Conservation (phyloP, 2,888 invertebrate species). For the Nephrotoma flavescens region DNA sequence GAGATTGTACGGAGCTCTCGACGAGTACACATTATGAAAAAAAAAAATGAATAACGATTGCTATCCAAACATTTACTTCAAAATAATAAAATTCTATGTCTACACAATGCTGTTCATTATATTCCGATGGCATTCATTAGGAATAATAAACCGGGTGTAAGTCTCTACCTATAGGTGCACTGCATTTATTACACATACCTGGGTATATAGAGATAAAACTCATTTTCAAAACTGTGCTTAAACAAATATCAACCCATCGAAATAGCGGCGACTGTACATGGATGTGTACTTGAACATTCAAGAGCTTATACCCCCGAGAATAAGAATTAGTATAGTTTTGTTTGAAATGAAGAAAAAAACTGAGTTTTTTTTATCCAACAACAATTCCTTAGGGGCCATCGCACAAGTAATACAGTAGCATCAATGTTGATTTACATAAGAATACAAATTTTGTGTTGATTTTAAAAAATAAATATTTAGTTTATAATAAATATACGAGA, state of each 20-base stretch:
- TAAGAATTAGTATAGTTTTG: not conserved
- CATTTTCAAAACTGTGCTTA: too few relatives aligned
- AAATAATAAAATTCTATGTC: not conserved
- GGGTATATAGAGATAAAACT: too few relatives aligned
- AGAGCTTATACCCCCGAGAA: not conserved
- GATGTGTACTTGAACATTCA: not conserved
- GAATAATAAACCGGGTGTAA: not conserved
- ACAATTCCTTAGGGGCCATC: not conserved
- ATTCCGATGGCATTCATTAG: not conserved
- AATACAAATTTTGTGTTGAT: not conserved
- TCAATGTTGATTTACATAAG: not conserved
- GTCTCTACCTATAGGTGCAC: too few relatives aligned
- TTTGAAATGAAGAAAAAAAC: not conserved
- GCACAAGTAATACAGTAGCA: not conserved
- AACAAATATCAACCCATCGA: not conserved
- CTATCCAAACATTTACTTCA: not conserved
- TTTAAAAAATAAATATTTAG: not conserved
- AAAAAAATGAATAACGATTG: not conserved
- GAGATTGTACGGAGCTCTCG: not conserved
- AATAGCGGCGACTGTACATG: not conserved
- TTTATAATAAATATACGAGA: not conserved
- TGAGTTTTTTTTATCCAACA: not conserved
- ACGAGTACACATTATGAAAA: not conserved
- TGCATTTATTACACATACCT: too few relatives aligned
- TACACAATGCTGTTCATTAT: not conserved